Evolutionary conservation across 2,797 vertebrate species (phyloP).

Genomic region (Ctenopoma kingsleyae): DNA sequence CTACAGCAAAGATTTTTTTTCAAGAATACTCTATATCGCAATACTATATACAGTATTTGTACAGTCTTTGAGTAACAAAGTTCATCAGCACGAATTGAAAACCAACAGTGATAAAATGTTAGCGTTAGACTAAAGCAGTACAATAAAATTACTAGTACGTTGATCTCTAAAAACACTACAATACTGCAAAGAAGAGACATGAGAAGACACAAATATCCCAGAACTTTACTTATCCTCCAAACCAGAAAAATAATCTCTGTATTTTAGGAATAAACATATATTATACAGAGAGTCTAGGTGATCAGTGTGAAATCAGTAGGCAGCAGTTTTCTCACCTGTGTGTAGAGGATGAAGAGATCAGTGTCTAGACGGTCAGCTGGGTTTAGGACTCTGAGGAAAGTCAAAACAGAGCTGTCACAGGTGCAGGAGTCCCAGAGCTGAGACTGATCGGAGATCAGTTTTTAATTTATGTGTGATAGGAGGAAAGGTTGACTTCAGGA

Average conservation of each 20-base stretch:
- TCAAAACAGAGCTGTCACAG: constrained; percentile 1
- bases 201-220: background rate
- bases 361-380: background rate
- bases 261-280: background rate
- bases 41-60: too few relatives aligned
- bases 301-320: background rate
- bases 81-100: too few relatives aligned
- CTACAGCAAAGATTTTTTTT: background rate
- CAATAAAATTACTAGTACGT: background rate
- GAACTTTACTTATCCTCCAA: too few relatives aligned
- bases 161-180: background rate
- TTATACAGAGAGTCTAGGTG: background rate
- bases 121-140: background rate
- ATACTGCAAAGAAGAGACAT: background rate
- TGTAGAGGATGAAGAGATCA: constrained; percentile 10
- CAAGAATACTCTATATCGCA: background rate
- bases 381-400: constrained; percentile 8
- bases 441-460: constrained; percentile 35
- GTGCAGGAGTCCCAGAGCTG: constrained; percentile 6
- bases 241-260: background rate
- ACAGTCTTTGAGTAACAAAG: too few relatives aligned
- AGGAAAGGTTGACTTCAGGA: constrained; percentile 41
- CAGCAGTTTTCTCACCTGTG: constrained; percentile 53
- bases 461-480: background rate
- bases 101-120: background rate